Percentiles rank a stretch among this genome's conserved stretches.
These are phyloP conservation scores for Aphrocallistes beatrix DNA, from an alignment of 37 sponge, comb jelly and placozoan species.

Conservation along the genomic window DNA sequence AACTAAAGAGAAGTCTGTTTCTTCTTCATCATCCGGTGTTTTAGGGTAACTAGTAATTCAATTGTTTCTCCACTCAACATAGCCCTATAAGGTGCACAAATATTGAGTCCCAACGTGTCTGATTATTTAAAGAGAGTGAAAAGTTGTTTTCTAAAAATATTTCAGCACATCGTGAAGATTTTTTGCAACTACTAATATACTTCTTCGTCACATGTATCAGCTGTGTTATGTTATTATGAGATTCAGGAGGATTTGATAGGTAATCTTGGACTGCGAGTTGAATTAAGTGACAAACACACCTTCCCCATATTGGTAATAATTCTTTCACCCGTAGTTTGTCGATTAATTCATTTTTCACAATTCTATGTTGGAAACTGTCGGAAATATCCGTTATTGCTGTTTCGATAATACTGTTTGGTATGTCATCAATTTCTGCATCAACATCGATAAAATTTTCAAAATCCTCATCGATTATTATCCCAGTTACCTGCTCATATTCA, in stretches of 20 bases:
- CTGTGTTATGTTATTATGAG: not conserved
- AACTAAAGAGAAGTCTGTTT: no score
- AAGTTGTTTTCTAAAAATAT: not conserved
- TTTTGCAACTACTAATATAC: not conserved
- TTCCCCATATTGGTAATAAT: not conserved
- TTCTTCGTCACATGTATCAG: not conserved
- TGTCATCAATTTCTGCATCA: no score
- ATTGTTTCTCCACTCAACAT: no score
- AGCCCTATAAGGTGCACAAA: no score
- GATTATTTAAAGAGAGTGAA: not conserved
- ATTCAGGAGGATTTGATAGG: not conserved
- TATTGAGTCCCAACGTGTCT: conserved; percentile 16
- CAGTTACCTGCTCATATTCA: not conserved
- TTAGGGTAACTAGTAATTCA: no score
- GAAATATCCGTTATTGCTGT: no score
- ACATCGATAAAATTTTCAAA: not conserved
- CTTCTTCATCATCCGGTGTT: no score
- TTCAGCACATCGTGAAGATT: not conserved
- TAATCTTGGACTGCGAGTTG: not conserved
- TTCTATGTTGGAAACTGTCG: no score
- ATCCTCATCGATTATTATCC: not conserved
- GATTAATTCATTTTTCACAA: not conserved
- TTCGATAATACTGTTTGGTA: no score
- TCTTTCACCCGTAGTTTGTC: not conserved
- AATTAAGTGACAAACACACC: no score